Evolutionary conservation across 1,140 invertebrate genomes (phyloP), one percentile per base, ranked within the genome.

Genomic region (Drosophila asahinai): DNA sequence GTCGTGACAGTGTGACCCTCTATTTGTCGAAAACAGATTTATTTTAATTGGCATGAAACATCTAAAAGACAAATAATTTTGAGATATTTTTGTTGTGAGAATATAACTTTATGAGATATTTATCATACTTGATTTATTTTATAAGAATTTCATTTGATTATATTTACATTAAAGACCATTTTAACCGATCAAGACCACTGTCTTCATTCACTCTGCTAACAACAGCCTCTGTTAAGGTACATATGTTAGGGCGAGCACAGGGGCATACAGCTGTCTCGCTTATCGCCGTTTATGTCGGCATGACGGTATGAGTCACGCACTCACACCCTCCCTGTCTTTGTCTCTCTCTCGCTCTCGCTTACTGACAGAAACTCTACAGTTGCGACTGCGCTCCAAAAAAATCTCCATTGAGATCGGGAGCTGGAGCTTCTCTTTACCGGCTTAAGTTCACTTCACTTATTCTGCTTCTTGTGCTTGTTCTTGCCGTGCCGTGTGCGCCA

Each of bases 331-430:
- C 22, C 17, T 30, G 17, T 9, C 25, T 33, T 5, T 38, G 1
- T 5, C 33, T 25, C 42, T 30, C 19, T 15, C 25, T 36, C 17
- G 12, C 22, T 36, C 5, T 9, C 12, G 14, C 57, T 45, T 22
- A 17, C 19, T 17, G 57, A 25, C 55, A 51, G 30, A 9, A 45
- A 42, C 19, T 61, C 17, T 25, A 47, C 38, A 54, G 70, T 62
- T 74, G 72, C 72, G 72, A 62, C 70, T 75, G 72, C 72, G 75
- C 63, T 76, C 30, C 17, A 48, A 47, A 58, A 30, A 60, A 73
- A 49, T 61, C 51, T 25, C 57, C 58, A 72, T 72, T 55, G 30
- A 72, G 68, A 68, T 27, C 33, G 66, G 36, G 33, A 70, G 68
- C 71, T 63, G 42, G 9, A 48, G 43, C 42, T 60, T 54, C 25